Evolutionary conservation across 2,888 invertebrate genomes (phyloP).

Genomic region (Graphium colonna): DNA sequence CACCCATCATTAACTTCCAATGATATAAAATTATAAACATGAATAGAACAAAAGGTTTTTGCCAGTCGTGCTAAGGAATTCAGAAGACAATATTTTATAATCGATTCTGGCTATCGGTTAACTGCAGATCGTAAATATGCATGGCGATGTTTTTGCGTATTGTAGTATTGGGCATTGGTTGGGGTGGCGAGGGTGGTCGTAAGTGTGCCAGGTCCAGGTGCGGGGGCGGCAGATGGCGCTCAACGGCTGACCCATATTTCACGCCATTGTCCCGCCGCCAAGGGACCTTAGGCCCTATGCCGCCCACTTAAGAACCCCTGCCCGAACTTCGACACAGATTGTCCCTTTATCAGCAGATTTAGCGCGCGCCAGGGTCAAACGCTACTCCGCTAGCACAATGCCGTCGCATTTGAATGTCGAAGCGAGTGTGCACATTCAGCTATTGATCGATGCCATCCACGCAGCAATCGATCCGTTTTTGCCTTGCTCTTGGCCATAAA

Average conservation of each 20-base stretch:
- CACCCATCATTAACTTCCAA: no score
- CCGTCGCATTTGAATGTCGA: slow-evolving; percentile 1
- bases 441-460: not conserved
- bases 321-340: slow-evolving; percentile 20
- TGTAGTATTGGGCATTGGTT: slow-evolving; percentile 23
- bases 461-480: not conserved
- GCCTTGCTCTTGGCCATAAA: not conserved
- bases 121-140: slow-evolving; percentile 68
- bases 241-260: slow-evolving; percentile 56
- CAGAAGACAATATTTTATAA: no score
- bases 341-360: not conserved
- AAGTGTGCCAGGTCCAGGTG: slow-evolving; percentile 46
- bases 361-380: slow-evolving; percentile 6
- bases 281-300: slow-evolving; percentile 10
- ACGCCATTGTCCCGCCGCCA: slow-evolving; percentile 19
- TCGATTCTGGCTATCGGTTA: no score
- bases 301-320: slow-evolving; percentile 1
- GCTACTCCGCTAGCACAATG: slow-evolving; percentile 8
- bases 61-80: no score
- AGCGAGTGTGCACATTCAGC: not conserved
- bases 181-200: slow-evolving; percentile 22
- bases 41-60: no score
- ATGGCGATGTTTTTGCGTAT: slow-evolving; percentile 40
- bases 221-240: slow-evolving; percentile 68
- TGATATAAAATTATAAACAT: no score